Conservation (phyloP, 2,113 vertebrate species). For the Larimichthys polyactis region DNA sequence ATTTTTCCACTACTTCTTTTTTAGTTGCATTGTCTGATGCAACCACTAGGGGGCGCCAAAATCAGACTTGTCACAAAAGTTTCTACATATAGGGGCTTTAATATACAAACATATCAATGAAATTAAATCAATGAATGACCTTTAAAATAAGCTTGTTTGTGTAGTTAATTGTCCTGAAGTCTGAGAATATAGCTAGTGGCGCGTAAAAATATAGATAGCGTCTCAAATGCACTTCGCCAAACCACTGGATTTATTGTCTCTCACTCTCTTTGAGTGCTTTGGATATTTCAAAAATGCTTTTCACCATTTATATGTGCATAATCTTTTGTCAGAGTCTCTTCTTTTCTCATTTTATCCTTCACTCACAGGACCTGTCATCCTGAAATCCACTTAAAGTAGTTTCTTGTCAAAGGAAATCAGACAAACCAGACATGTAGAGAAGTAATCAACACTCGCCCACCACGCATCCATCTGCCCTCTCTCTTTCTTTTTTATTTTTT, state of each 20-base stretch:
- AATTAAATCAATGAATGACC: not conserved
- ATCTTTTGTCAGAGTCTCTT: conserved; percentile 49
- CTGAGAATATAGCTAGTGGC: not conserved
- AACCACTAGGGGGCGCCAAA: not conserved
- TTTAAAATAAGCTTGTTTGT: not conserved
- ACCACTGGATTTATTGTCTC: conserved; percentile 31
- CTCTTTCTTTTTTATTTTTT: not conserved
- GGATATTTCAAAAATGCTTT: conserved; percentile 34
- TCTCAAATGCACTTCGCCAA: conserved; percentile 25
- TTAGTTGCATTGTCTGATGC: not conserved
- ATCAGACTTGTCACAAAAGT: not conserved
- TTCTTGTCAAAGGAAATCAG: conserved; percentile 57
- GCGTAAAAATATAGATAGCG: conserved; percentile 9
- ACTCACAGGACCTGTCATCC: conserved; percentile 40
- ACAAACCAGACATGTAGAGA: conserved; percentile 41
- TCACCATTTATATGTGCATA: conserved; percentile 60
- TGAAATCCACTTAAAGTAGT: conserved; percentile 46
- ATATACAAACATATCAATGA: not conserved
- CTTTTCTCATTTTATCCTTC: conserved; percentile 51
- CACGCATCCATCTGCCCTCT: conserved; percentile 41
- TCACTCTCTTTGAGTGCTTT: conserved; percentile 31
- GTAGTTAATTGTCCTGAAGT: not conserved
- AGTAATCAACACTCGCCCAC: conserved; percentile 49
- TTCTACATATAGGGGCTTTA: not conserved
- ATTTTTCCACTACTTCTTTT: too few species aligned